Evolutionary conservation across 2,113 vertebrate genomes (phyloP).

Genomic region (Meriones unguiculatus): DNA sequence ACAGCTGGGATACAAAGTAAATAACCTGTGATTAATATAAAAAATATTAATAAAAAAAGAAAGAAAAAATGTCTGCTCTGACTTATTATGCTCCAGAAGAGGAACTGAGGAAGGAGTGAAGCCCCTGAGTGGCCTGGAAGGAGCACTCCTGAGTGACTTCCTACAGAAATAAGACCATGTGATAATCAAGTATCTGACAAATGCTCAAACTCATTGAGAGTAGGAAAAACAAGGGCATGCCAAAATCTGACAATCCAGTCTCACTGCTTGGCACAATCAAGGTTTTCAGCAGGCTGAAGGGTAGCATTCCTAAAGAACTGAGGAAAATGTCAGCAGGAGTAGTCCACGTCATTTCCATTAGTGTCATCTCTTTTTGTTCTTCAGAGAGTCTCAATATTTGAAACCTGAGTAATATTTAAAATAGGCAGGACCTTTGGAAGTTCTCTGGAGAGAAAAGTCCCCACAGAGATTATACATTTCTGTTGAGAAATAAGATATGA

Average conservation of each 20-base stretch:
- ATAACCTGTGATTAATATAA: no score
- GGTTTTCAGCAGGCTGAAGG: neutral
- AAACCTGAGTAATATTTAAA: neutral
- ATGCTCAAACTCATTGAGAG: neutral
- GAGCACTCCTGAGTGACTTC: accelerated
- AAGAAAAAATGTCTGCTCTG: neutral
- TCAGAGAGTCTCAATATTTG: neutral
- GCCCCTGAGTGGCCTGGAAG: no score
- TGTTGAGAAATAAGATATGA: neutral
- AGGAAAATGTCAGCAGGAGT: neutral
- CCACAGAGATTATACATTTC: neutral
- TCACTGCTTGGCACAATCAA: neutral
- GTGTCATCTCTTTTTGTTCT: neutral
- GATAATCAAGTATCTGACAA: no score
- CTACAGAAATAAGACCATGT: neutral
- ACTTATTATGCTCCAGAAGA: neutral
- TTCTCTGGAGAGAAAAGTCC: neutral
- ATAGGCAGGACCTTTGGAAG: neutral
- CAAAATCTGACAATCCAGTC: neutral
- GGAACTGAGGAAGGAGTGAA: accelerated
- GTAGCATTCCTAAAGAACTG: neutral
- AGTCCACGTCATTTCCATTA: neutral
- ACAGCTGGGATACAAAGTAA: no score
- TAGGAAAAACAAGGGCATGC: neutral
- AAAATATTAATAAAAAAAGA: no score